Conservation (phyloP, 2,888 invertebrate species). For the Drosophila antonietae region DNA sequence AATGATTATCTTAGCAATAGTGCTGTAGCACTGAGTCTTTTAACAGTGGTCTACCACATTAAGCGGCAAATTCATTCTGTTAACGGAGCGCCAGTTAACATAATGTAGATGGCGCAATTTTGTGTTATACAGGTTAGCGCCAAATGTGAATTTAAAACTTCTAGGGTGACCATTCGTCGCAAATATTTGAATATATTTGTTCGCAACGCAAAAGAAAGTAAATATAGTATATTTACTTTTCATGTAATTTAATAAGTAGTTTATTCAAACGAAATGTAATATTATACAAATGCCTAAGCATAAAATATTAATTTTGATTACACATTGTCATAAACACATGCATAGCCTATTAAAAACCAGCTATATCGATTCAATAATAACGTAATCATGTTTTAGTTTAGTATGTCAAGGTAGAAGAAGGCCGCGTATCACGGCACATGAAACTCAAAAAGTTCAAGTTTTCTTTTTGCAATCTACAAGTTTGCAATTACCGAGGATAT, state of each 20-base stretch:
- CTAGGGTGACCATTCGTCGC: constrained; percentile 19
- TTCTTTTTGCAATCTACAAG: constrained; percentile 24
- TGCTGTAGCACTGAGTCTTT: not conserved
- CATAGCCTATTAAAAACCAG: not conserved
- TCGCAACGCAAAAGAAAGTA: not conserved
- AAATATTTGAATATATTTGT: too few relatives aligned
- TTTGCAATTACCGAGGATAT: constrained; percentile 8
- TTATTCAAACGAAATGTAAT: not conserved
- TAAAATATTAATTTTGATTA: not conserved
- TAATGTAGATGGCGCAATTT: not conserved
- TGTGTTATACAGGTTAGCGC: constrained; percentile 8
- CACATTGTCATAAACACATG: fast-evolving
- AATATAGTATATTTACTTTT: not conserved
- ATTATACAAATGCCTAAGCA: not conserved
- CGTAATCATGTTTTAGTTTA: not conserved
- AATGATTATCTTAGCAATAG: not conserved
- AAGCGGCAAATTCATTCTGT: not conserved
- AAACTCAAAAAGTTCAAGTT: constrained; percentile 41
- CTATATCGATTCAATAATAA: not conserved
- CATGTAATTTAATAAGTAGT: not conserved
- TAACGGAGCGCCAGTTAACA: constrained; percentile 7
- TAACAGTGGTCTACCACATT: not conserved
- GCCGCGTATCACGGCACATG: constrained; percentile 15
- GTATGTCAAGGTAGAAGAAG: constrained; percentile 32
- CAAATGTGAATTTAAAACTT: not conserved